Percentiles rank a stretch among this genome's conserved stretches.
Evolutionary conservation across 2,113 vertebrate genomes (phyloP).

Genomic region (Hippocampus barbouri): DNA sequence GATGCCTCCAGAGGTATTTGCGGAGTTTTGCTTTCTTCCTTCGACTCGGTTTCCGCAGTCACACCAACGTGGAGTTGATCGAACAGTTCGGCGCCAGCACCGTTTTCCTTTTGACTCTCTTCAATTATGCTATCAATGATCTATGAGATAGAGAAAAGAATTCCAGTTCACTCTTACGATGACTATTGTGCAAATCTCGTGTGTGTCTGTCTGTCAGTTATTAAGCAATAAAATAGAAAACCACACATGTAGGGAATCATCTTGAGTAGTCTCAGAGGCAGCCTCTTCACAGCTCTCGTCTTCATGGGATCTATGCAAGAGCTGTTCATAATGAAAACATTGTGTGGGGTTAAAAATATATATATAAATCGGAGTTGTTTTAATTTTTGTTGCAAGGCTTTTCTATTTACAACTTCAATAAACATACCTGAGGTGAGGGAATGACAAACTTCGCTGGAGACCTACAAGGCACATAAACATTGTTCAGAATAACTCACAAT

Average conservation of each 20-base stretch:
- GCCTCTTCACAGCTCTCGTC: constrained; percentile 22
- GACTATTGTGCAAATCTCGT: neutral
- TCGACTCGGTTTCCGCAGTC: constrained; percentile 21
- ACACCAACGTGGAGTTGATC: constrained; percentile 53
- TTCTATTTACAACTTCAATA: neutral
- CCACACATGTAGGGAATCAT: constrained; percentile 70
- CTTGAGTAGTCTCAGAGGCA: constrained; percentile 55
- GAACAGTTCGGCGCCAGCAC: constrained; percentile 71
- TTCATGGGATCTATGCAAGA: constrained; percentile 44
- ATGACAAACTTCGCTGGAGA: constrained; percentile 80
- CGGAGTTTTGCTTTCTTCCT: constrained; percentile 35
- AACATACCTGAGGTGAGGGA: constrained; percentile 78
- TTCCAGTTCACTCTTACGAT: neutral
- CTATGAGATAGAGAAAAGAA: constrained; percentile 64
- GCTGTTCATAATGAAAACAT: constrained; percentile 21
- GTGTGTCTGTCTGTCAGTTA: neutral
- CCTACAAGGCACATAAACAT: constrained; percentile 67
- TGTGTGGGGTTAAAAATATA: neutral
- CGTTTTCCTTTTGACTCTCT: constrained; percentile 84
- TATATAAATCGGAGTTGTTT: no score
- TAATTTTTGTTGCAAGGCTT: no score
- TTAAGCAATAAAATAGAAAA: neutral
- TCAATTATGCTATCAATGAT: constrained; percentile 98
- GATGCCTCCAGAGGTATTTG: constrained; percentile 52
- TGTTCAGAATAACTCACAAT: neutral